Conservation (phyloP, 92 coral and sea anemone genomes). For the Galaxea fascicularis region DNA sequence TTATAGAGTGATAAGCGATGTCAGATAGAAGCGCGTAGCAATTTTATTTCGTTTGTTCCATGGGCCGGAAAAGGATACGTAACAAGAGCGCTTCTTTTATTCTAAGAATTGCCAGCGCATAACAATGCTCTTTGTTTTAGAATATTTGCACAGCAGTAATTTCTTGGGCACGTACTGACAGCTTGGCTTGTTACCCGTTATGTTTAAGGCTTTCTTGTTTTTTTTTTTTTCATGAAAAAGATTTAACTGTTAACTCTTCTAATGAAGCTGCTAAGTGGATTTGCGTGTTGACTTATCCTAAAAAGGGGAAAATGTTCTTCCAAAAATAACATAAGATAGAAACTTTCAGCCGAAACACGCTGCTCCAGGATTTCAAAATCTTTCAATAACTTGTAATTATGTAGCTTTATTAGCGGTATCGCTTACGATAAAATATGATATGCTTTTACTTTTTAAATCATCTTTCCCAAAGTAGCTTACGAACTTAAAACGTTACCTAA, state of each 20-base stretch:
- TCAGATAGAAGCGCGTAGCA: too few species aligned
- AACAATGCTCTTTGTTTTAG: not conserved
- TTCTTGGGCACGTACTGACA: not conserved
- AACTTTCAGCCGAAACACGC: not conserved
- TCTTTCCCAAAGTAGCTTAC: not conserved
- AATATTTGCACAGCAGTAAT: not conserved
- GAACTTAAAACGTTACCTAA: not conserved
- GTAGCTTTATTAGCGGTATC: conserved; percentile 10
- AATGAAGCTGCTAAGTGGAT: not conserved
- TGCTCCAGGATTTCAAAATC: not conserved
- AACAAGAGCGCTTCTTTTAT: not conserved
- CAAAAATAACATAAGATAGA: not conserved
- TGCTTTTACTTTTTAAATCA: not conserved
- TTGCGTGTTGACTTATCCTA: too few species aligned
- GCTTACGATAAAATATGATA: conserved; percentile 5
- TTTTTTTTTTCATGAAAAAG: too few species aligned
- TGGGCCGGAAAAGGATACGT: not conserved
- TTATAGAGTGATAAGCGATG: not conserved
- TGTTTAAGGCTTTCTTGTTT: not conserved
- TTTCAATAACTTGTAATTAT: conserved; percentile 11
- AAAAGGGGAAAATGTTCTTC: not conserved
- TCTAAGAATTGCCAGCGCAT: too few species aligned
- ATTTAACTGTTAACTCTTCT: not conserved
- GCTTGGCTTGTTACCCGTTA: not conserved
- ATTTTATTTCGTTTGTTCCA: too few species aligned